A percentile compares a stretch with the other conserved stretches of the same genome.
phyloP scores from a whole-genome alignment of 2,797 vertebrate genomes.

The Xenentodon cancila region DNA sequence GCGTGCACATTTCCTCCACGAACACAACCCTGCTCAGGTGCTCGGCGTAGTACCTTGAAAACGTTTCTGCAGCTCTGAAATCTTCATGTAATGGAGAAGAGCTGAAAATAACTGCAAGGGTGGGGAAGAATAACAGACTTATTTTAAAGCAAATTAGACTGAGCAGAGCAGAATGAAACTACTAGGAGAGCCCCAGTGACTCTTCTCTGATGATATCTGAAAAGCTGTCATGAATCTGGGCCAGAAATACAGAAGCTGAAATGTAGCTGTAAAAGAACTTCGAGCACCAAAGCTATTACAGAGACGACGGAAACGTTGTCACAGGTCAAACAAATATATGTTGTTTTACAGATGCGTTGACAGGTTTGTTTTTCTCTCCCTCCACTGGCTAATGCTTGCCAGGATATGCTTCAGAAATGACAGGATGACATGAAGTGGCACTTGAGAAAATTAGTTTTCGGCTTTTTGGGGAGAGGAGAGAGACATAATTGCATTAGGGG shows the following conservation, averaged over 20 bases:
- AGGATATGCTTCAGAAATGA: slow-evolving; percentile 34
- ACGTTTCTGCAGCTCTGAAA: slow-evolving; percentile 3
- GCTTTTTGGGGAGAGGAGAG: slow-evolving; percentile 4
- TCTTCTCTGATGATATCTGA: background rate
- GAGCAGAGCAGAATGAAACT: background rate
- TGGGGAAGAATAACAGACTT: no score
- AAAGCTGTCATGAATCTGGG: slow-evolving; percentile 26
- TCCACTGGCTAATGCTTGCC: slow-evolving; percentile 13
- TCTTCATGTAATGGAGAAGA: background rate
- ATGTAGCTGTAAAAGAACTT: slow-evolving; percentile 20
- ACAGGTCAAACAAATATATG: slow-evolving; percentile 22
- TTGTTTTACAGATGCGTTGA: slow-evolving; percentile 8
- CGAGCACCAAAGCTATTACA: slow-evolving; percentile 20
- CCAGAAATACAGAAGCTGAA: slow-evolving; percentile 9
- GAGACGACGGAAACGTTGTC: slow-evolving; percentile 22
- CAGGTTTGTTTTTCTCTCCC: background rate
- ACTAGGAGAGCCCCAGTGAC: background rate
- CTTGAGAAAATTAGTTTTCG: slow-evolving; percentile 24
- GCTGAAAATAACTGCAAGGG: no score
- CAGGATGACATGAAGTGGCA: slow-evolving; percentile 27
- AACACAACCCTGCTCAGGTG: background rate
- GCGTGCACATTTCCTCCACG: background rate
- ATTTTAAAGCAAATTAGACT: no score
- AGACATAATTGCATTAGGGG: background rate
- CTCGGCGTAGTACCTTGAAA: background rate